phyloP scores from a whole-genome alignment of 2,888 invertebrate genomes.

The Fragum fragum region DNA sequence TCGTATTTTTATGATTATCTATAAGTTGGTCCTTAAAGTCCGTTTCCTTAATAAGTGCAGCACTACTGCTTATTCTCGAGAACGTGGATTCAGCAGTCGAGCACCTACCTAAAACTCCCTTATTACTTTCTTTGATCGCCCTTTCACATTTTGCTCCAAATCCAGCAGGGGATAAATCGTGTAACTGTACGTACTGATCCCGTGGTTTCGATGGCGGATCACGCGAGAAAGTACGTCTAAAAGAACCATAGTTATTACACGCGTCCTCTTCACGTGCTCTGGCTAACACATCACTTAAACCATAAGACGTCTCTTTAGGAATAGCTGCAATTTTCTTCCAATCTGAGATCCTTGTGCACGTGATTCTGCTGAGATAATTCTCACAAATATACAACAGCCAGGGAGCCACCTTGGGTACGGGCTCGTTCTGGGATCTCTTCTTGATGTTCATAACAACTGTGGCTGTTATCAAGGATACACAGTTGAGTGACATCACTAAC shows the following conservation, averaged over 20 bases:
- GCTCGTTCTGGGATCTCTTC: constrained; percentile 80
- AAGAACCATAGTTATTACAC: background rate
- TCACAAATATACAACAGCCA: constrained; percentile 79
- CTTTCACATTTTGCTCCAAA: background rate
- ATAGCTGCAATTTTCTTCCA: constrained; percentile 64
- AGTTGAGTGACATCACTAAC: constrained; percentile 86
- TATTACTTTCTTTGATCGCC: background rate
- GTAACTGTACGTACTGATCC: constrained; percentile 27
- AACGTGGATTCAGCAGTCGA: constrained; percentile 50
- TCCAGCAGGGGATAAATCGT: constrained; percentile 13
- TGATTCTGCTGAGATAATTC: constrained; percentile 77
- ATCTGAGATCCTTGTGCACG: constrained; percentile 69
- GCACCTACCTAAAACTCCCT: constrained; percentile 15
- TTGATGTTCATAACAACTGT: constrained; percentile 86
- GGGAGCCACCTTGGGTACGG: constrained; percentile 80
- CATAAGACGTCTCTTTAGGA: constrained; percentile 21
- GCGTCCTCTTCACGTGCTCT: constrained; percentile 18
- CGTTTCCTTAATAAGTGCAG: background rate
- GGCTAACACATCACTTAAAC: constrained; percentile 1
- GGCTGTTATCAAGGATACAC: constrained; percentile 85
- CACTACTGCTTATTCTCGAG: constrained; percentile 10
- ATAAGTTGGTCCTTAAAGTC: constrained; percentile 37
- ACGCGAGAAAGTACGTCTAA: constrained; percentile 8
- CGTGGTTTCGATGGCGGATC: constrained; percentile 5
- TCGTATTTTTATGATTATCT: background rate